Evolutionary conservation across 2,113 vertebrate genomes (phyloP), one percentile per base, ranked within the genome.

Genomic region (Catharus minimus): DNA sequence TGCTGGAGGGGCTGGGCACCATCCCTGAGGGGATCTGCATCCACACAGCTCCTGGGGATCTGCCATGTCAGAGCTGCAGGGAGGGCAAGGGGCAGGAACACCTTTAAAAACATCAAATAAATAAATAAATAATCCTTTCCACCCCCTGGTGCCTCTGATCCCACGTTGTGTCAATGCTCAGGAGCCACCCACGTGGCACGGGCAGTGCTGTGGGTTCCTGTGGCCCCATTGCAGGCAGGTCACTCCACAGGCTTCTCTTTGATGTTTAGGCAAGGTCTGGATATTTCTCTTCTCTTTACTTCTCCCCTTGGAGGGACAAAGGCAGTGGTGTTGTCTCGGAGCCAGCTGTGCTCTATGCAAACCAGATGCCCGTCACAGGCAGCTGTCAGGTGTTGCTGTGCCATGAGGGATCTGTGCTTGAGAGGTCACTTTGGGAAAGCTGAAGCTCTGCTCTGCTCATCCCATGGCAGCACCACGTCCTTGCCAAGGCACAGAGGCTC

Each of bases 341-440:
- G 53, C 86, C 93, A 93, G 92, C 86, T 89, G 86, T 7, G 11
- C 84, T 90, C 92, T 73, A 33, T 88, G 62, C 69, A 79, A 47
- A 82, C 61, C 93, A 93, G 81, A 72, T 82, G 88, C 86, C 76
- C 41, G 2, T 2, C 0, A 1, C 82, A 44, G 68, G 36, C 3
- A 20, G 64, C 68, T 83, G 79, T 41, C 92, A 95, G 95, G 88
- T 92, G 93, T 21, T 5, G 9, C 69, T 1, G 0, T 74, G 52
- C 65, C 39, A 30, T 1, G 47, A 24, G 16, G 30, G 39, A 24
- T 58, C 12, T n/a, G 6, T 46, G 61, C 43, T 26, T 24, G 9
- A 76, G 36, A 28, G 65, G 8, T 33, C 5, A 11, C 0, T 13
- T 9, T 57, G 57, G 60, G 60, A 57, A 75, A 58, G 24, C 39